These are phyloP conservation scores for Muntiacus reevesi DNA, from an alignment of 2,113 vertebrate genomes.

Conservation along the genomic window DNA sequence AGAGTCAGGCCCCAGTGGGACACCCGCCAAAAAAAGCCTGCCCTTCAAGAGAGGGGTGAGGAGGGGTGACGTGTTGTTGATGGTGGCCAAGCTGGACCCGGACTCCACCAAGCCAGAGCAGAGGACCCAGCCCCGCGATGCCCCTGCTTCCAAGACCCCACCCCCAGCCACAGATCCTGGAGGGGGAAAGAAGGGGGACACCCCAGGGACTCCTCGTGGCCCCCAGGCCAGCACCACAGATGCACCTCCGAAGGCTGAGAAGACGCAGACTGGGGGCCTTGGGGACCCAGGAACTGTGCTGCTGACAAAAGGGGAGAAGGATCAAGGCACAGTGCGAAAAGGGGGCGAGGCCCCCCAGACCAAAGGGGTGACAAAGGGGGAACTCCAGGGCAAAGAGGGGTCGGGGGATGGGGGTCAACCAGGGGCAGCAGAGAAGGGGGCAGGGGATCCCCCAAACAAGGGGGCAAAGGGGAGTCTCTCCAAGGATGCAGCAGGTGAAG, in stretches of 20 bases:
- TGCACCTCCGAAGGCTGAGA: neutral
- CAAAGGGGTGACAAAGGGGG: neutral
- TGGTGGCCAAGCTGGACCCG: conserved; percentile 39
- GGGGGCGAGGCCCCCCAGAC: conserved; percentile 9
- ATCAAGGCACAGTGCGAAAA: neutral
- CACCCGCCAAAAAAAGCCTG: neutral
- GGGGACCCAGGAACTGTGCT: neutral
- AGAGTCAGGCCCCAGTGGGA: neutral
- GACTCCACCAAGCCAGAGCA: neutral
- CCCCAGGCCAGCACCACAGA: neutral
- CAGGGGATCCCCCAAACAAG: neutral
- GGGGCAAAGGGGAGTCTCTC: neutral
- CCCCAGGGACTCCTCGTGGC: fast-evolving
- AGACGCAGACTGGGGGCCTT: fast-evolving
- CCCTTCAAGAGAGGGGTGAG: conserved; percentile 2
- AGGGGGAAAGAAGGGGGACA: fast-evolving
- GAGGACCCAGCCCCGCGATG: neutral
- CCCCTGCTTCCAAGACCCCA: fast-evolving
- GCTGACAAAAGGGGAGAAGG: neutral
- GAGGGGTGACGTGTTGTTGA: neutral
- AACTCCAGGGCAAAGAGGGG: conserved; percentile 45
- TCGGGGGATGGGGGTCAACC: neutral
- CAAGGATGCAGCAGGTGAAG: neutral
- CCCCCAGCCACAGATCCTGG: neutral
- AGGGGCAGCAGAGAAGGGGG: neutral